phyloP scores from a whole-genome alignment of 2,113 vertebrate species.

The Otis tarda region DNA sequence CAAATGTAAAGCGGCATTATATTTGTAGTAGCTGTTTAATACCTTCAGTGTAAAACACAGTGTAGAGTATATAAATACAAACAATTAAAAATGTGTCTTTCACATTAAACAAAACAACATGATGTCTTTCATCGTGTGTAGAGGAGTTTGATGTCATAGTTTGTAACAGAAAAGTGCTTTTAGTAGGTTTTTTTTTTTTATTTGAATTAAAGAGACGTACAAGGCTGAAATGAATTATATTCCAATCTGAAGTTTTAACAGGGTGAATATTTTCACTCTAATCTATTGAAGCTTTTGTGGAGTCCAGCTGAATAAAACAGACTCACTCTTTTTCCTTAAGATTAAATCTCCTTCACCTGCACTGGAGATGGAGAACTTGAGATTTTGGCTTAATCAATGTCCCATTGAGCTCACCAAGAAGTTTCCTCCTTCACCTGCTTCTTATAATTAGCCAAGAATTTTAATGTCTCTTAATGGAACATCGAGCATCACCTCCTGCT shows the following conservation, averaged over 20 bases:
- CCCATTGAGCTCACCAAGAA: slow-evolving; percentile 34
- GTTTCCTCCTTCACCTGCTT: slow-evolving; percentile 26
- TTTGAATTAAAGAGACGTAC: neutral
- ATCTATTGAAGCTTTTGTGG: neutral
- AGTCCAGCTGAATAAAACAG: neutral
- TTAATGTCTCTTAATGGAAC: slow-evolving; percentile 57
- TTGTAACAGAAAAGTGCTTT: neutral
- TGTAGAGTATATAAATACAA: neutral
- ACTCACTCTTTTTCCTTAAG: neutral
- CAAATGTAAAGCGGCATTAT: neutral
- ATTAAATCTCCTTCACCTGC: neutral
- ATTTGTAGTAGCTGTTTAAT: neutral
- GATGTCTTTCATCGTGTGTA: neutral
- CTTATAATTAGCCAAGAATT: slow-evolving; percentile 39
- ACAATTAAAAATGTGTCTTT: neutral
- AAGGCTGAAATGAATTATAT: neutral
- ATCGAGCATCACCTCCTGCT: slow-evolving; percentile 25
- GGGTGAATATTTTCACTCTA: neutral
- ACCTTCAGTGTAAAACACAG: neutral
- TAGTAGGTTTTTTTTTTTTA: neutral
- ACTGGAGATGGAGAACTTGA: neutral
- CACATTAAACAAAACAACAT: neutral
- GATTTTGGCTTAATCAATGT: slow-evolving; percentile 61
- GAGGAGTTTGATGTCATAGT: neutral
- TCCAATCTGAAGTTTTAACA: neutral